These are phyloP conservation scores for Epinephelus moara DNA, from an alignment of 2,113 vertebrate genomes.

Conservation along the genomic window DNA sequence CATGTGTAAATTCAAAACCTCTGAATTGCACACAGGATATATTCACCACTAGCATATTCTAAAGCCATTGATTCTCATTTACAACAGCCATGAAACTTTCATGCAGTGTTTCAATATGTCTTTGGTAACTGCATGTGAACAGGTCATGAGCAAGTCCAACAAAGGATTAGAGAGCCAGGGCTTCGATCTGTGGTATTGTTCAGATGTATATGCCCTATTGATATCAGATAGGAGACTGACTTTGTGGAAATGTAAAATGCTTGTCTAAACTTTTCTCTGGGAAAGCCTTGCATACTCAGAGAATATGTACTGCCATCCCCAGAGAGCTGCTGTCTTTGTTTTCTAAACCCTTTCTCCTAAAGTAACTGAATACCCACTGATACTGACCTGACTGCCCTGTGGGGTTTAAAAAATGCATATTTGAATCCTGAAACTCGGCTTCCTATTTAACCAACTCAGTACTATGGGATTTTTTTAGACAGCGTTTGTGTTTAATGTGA, in stretches of 20 bases:
- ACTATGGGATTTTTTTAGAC: neutral
- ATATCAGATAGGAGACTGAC: slow-evolving; percentile 45
- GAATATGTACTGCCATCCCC: slow-evolving; percentile 6
- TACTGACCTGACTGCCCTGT: neutral
- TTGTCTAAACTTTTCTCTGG: slow-evolving; percentile 51
- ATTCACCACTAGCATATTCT: neutral
- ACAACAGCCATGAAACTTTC: neutral
- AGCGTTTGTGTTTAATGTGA: neutral
- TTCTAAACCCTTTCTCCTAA: slow-evolving; percentile 4
- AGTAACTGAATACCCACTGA: neutral
- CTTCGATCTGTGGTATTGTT: slow-evolving; percentile 31
- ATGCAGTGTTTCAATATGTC: neutral
- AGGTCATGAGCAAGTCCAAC: slow-evolving; percentile 12
- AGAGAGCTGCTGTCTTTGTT: slow-evolving; percentile 21
- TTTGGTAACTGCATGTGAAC: slow-evolving; percentile 2
- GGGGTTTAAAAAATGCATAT: slow-evolving; percentile 8
- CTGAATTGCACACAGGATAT: slow-evolving; percentile 1
- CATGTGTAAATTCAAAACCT: neutral
- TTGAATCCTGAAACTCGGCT: neutral
- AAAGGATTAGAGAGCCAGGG: slow-evolving; percentile 27
- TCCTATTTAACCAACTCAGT: neutral
- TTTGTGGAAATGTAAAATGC: slow-evolving; percentile 44
- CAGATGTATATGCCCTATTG: slow-evolving; percentile 10
- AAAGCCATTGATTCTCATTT: neutral
- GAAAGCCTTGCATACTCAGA: slow-evolving; percentile 26